phyloP scores from a whole-genome alignment of 2,797 vertebrate genomes.

The Parambassis ranga region DNA sequence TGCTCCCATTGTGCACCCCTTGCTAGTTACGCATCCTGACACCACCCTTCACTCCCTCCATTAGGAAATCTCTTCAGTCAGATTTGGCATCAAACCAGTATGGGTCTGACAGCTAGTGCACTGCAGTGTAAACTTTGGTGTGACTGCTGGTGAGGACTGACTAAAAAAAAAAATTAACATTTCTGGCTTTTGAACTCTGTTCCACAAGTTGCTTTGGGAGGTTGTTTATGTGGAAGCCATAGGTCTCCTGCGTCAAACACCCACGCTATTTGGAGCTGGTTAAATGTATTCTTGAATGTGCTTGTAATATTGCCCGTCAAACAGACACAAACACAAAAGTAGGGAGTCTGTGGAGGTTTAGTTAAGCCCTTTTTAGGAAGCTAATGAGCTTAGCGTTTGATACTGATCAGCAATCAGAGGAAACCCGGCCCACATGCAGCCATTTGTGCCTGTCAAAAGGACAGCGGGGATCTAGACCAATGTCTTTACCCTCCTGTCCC shows the following conservation, averaged over 20 bases:
- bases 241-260: conserved; percentile 34
- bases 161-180: conserved; percentile 11
- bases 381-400: conserved; percentile 78
- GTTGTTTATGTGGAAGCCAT: conserved; percentile 15
- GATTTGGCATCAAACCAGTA: conserved; percentile 1
- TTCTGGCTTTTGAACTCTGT: conserved; percentile 37
- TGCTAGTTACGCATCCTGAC: conserved; percentile 15
- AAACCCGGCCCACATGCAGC: conserved; percentile 44
- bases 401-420: conserved; percentile 74
- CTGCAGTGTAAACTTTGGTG: not conserved
- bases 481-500: not conserved
- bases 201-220: conserved; percentile 41
- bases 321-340: conserved; percentile 61
- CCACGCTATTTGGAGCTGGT: conserved; percentile 23
- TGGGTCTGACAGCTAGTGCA: conserved; percentile 12
- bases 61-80: conserved; percentile 29
- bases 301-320: conserved; percentile 64
- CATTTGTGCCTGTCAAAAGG: conserved; percentile 43
- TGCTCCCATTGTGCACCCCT: conserved; percentile 20
- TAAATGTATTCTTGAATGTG: conserved; percentile 47
- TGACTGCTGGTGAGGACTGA: conserved; percentile 12
- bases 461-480: conserved; percentile 21
- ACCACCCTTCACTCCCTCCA: not conserved
- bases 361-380: conserved; percentile 68
- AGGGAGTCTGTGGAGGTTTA: conserved; percentile 68